Base-by-base conservation (phyloP, 1,140 invertebrate genomes). In the Trinorchestia longiramus region DNA sequence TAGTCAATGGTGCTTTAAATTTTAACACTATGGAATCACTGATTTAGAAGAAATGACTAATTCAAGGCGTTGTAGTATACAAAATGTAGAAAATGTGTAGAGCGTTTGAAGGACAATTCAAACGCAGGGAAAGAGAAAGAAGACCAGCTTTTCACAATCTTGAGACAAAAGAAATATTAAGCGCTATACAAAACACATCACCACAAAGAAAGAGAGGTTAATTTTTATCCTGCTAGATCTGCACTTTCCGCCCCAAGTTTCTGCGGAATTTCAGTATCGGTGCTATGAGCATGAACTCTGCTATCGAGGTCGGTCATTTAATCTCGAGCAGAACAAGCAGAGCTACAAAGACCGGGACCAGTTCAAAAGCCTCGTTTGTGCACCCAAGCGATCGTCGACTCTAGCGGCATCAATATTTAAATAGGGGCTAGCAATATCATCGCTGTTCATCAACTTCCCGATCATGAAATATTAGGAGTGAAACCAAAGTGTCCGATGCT, bases 381-480 rank as follows among this genome's bases (percentile, higher is more conserved):
- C 62, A 77, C 62, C 62, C 62, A 77, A 77, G 62, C 62, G 62
- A 77, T 77, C 62, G 62, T 77, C 62, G 62, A 77, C 15, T 90
- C 92, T 47, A 94, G 44, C 36, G 43, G 92, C 92, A 94, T 94
- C 92, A 94, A 94, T 94, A 94, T 94, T 94, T 94, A 94, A 94
- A 94, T 94, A 94, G 36, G 92, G 92, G 36, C 92, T 47, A 94
- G 92, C 92, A 94, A 94, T 94, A 94, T 94, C 92, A 94, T 94
- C 92, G 44, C 92, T 94, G 92, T 94, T 94, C 44, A 94, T 94
- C 92, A 94, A 94, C 92, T 45, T 45, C 92, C 92, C 44, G 43
- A 45, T 43, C 92, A 94, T 94, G 92, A 94, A 94, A 45, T 94
- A 94, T 94, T 94, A 94, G 92, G 92, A 94, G 92, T 94, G 92